Evolutionary conservation across 2,113 vertebrate genomes (phyloP).

Genomic region (Pelodiscus sinensis): DNA sequence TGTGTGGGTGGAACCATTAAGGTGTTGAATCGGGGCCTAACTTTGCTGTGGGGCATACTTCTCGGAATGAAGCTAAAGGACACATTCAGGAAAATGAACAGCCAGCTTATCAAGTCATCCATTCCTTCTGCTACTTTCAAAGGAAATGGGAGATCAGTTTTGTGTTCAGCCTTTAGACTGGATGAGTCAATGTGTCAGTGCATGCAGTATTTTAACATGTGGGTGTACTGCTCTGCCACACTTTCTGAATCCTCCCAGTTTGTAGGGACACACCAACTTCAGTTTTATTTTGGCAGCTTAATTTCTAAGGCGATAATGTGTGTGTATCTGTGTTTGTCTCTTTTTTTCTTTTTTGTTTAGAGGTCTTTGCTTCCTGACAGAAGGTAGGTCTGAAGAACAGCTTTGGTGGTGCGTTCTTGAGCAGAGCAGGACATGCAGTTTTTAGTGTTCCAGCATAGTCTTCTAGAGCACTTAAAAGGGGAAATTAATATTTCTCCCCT

Average conservation of each 20-base stretch:
- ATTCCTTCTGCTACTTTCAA: background rate
- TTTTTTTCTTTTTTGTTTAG: background rate
- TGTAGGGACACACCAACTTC: background rate
- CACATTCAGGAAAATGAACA: background rate
- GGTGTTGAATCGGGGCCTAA: background rate
- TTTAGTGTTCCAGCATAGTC: background rate
- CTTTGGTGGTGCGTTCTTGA: background rate
- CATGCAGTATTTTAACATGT: background rate
- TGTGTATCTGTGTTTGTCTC: background rate
- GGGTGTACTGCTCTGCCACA: background rate
- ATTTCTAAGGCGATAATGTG: background rate
- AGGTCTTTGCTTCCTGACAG: background rate
- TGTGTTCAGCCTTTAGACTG: background rate
- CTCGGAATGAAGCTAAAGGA: background rate
- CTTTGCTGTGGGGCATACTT: background rate
- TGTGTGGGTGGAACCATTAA: background rate
- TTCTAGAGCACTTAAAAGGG: background rate
- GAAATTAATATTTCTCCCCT: background rate
- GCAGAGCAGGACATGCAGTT: background rate
- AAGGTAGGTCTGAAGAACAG: background rate
- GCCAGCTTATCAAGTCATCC: background rate
- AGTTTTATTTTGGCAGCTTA: background rate
- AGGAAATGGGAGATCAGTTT: background rate
- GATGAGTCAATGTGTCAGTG: background rate
- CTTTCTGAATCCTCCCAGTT: background rate